These are phyloP conservation scores for Synodontis membranacea DNA, from an alignment of 2,113 vertebrate genomes.

Conservation along the genomic window DNA sequence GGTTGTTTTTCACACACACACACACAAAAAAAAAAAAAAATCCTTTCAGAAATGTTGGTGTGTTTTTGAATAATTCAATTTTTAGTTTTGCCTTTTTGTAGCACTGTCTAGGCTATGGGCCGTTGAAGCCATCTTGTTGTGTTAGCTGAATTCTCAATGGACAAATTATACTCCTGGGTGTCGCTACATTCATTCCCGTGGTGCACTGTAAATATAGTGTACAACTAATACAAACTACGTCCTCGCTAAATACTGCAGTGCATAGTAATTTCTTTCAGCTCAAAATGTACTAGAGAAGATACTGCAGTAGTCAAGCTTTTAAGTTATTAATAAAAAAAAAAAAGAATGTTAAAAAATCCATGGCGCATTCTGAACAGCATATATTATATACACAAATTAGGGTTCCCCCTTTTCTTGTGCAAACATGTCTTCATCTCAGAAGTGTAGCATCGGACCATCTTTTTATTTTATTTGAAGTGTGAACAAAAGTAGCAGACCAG, in stretches of 20 bases:
- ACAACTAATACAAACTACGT: neutral
- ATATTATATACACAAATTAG: neutral
- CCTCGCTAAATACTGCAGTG: neutral
- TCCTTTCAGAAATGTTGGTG: neutral
- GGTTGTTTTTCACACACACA: neutral
- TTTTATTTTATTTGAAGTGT: constrained; percentile 25
- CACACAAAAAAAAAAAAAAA: neutral
- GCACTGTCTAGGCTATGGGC: neutral
- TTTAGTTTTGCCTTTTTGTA: neutral
- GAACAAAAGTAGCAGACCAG: constrained; percentile 37
- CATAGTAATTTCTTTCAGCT: neutral
- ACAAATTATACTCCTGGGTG: neutral
- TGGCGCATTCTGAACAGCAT: neutral
- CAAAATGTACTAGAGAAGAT: neutral
- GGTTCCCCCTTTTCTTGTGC: neutral
- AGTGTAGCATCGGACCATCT: constrained; percentile 1
- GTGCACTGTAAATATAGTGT: neutral
- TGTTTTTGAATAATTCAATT: neutral
- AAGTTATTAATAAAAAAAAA: neutral
- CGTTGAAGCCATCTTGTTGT: neutral
- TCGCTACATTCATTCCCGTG: neutral
- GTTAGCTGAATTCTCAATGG: neutral
- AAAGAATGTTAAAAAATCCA: neutral
- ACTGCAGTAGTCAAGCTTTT: neutral
- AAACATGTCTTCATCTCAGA: neutral